These are phyloP conservation scores for Formica exsecta DNA, from an alignment of 1,140 invertebrate genomes.

Conservation along the genomic window DNA sequence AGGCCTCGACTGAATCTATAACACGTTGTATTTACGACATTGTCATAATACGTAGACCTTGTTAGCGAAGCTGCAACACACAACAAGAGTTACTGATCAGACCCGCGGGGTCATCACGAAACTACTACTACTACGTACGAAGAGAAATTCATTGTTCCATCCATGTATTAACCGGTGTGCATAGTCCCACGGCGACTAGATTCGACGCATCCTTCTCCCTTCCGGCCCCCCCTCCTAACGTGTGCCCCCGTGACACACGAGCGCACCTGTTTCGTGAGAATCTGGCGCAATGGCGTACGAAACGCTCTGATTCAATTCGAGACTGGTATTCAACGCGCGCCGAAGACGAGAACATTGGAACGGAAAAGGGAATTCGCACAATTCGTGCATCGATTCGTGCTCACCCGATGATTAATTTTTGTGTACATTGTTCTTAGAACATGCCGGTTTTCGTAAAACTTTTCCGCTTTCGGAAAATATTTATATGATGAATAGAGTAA, in stretches of 20 bases:
- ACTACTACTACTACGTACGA: background rate
- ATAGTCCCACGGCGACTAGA: constrained; percentile 10
- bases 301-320: constrained; percentile 56
- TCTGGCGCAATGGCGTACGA: background rate
- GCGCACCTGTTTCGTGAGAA: constrained; percentile 41
- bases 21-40: background rate
- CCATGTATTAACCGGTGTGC: constrained; percentile 19
- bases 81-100: background rate
- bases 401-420: constrained; percentile 50
- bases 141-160: constrained; percentile 29
- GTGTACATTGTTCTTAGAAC: background rate
- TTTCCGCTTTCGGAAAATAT: background rate
- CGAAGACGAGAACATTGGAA: constrained; percentile 40
- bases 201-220: background rate
- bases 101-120: background rate
- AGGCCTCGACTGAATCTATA: constrained; percentile 2
- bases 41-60: background rate
- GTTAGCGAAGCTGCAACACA: background rate
- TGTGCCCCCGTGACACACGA: constrained; percentile 25
- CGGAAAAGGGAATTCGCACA: constrained; percentile 57
- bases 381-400: constrained; percentile 47
- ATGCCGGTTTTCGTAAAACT: background rate
- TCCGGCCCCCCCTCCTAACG: background rate
- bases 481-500: no score
- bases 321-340: constrained; percentile 38